These are phyloP conservation scores for Harpagoxenus sublaevis DNA, from an alignment of 2,888 invertebrate species.

Conservation along the genomic window DNA sequence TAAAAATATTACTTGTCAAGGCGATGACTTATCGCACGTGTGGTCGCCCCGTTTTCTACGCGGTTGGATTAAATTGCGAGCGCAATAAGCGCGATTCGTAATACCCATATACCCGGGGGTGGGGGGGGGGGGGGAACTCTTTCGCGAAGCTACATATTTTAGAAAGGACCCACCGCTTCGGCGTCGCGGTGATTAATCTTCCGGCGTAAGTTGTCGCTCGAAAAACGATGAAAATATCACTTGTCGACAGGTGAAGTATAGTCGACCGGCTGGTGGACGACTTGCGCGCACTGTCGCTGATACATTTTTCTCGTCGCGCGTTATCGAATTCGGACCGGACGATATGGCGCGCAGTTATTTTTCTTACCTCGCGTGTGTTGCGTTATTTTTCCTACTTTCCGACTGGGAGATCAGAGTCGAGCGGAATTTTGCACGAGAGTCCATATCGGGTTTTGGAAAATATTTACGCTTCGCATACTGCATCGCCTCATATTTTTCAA, in stretches of 20 bases:
- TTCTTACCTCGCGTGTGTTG: conserved; percentile 57
- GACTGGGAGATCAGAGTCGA: conserved; percentile 19
- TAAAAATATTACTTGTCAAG: conserved; percentile 73
- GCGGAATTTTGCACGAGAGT: conserved; percentile 18
- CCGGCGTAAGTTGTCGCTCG: conserved; percentile 64
- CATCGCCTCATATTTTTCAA: not conserved
- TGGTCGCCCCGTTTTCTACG: conserved; percentile 56
- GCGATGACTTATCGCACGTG: conserved; percentile 70
- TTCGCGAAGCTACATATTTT: conserved; percentile 59
- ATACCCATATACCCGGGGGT: conserved; percentile 30
- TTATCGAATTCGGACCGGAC: conserved; percentile 35
- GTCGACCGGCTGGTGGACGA: conserved; percentile 34
- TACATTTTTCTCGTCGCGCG: conserved; percentile 62
- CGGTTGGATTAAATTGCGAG: conserved; percentile 51
- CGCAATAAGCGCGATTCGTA: conserved; percentile 67
- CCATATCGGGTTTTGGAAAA: conserved; percentile 6
- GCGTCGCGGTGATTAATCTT: conserved; percentile 70
- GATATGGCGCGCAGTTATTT: conserved; percentile 64
- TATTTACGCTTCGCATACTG: conserved; percentile 1
- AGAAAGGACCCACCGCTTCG: conserved; percentile 64
- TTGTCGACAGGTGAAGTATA: conserved; percentile 68
- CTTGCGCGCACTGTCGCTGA: conserved; percentile 58
- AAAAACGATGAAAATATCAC: conserved; percentile 73
- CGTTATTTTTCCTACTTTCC: conserved; percentile 64
- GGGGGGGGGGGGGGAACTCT: not conserved